Evolutionary conservation across 2,113 vertebrate genomes (phyloP).

Genomic region (Silurus meridionalis): DNA sequence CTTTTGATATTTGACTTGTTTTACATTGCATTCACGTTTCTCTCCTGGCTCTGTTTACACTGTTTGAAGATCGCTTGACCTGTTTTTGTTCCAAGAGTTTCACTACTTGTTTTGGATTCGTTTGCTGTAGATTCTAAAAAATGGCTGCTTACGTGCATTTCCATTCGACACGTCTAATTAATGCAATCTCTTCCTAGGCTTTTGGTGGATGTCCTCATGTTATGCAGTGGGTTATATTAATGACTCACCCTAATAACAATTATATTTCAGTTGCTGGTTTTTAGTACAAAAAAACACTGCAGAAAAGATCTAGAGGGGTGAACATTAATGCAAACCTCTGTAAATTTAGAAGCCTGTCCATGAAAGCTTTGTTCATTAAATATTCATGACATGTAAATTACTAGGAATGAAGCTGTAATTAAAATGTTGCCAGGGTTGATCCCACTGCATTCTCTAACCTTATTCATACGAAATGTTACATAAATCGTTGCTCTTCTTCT

Average conservation of each 20-base stretch:
- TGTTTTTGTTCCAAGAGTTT: too few species aligned
- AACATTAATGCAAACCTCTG: neutral
- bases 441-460: neutral
- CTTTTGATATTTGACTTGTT: too few species aligned
- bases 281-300: neutral
- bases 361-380: neutral
- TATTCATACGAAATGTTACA: neutral
- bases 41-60: too few species aligned
- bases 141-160: too few species aligned
- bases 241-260: neutral
- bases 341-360: neutral
- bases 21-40: too few species aligned
- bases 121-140: too few species aligned
- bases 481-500: neutral
- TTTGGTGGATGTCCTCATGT: neutral
- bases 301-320: neutral
- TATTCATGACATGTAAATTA: neutral
- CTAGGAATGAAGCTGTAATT: neutral
- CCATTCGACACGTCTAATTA: neutral
- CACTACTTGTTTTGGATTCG: too few species aligned
- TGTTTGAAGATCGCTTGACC: too few species aligned
- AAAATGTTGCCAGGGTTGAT: neutral
- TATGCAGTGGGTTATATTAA: neutral
- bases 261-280: neutral
- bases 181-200: neutral